Conservation (phyloP, 2,888 invertebrate species). For the Cenopis cana region DNA sequence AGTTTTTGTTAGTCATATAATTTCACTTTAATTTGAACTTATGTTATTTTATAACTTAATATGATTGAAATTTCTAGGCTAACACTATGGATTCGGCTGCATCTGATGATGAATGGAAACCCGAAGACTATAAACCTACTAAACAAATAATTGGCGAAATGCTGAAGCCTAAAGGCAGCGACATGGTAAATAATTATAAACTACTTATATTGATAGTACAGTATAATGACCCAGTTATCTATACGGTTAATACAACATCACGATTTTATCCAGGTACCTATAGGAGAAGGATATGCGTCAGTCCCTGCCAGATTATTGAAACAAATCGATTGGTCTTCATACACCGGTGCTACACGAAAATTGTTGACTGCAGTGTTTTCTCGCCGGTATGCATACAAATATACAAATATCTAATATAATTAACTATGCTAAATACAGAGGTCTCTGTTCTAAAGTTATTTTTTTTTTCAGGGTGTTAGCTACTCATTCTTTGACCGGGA, state of each 20-base stretch:
- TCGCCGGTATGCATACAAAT: conserved; percentile 14
- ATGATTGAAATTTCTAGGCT: neutral
- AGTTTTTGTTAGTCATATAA: too few species aligned
- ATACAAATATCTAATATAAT: neutral
- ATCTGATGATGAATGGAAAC: conserved; percentile 14
- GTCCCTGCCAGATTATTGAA: conserved; percentile 15
- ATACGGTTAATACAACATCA: neutral
- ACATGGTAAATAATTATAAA: conserved; percentile 2
- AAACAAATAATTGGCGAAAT: neutral
- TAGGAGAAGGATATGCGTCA: conserved; percentile 18
- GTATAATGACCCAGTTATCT: neutral
- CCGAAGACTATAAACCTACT: neutral
- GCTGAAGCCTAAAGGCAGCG: conserved; percentile 3
- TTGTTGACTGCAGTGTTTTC: conserved; percentile 18
- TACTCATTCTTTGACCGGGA: conserved; percentile 67
- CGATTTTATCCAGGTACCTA: conserved; percentile 7
- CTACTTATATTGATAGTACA: too few species aligned
- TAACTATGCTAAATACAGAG: neutral
- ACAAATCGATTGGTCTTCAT: conserved; percentile 20
- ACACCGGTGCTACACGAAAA: conserved; percentile 17
- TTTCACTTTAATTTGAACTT: too few species aligned
- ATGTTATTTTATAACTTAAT: too few species aligned
- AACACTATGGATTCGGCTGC: neutral
- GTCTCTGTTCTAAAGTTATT: neutral
- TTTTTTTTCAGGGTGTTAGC: conserved; percentile 20